Conservation (phyloP, 2,888 invertebrate species). For the Monochamus alternatus region DNA sequence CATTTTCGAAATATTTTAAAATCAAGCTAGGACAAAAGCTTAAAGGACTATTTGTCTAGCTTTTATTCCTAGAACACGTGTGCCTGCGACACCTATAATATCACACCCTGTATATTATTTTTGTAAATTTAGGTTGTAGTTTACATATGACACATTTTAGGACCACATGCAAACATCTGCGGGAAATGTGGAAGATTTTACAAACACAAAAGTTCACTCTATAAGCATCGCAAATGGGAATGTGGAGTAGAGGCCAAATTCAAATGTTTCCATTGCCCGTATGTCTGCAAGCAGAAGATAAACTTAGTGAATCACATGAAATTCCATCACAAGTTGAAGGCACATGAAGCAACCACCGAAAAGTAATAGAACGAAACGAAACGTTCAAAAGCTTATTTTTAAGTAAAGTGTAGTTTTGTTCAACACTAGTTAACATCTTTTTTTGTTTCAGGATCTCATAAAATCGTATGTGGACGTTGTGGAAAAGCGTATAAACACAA, state of each 20-base stretch:
- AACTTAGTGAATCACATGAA: constrained; percentile 45
- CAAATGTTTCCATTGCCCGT: constrained; percentile 67
- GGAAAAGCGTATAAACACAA: constrained; percentile 82
- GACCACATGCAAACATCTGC: constrained; percentile 65
- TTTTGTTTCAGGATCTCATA: neutral
- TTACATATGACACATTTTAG: neutral
- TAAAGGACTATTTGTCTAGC: too few species aligned
- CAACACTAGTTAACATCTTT: neutral
- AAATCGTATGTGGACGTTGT: constrained; percentile 38
- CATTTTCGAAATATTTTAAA: too few species aligned
- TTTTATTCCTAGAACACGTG: too few species aligned
- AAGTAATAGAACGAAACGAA: neutral
- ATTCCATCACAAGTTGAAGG: constrained; percentile 36
- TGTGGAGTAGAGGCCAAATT: constrained; percentile 71
- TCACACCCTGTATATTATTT: too few species aligned
- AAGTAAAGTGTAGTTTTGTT: too few species aligned
- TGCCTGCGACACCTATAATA: too few species aligned
- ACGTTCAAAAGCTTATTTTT: too few species aligned
- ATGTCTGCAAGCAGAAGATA: constrained; percentile 59
- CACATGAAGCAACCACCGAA: neutral
- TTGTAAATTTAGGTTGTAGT: too few species aligned
- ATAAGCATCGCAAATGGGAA: constrained; percentile 74
- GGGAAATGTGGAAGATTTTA: constrained; percentile 81
- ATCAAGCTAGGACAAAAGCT: too few species aligned
- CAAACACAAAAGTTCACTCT: constrained; percentile 77